Conservation (phyloP, 1,140 invertebrate genomes). For the Ectropis grisescens region DNA sequence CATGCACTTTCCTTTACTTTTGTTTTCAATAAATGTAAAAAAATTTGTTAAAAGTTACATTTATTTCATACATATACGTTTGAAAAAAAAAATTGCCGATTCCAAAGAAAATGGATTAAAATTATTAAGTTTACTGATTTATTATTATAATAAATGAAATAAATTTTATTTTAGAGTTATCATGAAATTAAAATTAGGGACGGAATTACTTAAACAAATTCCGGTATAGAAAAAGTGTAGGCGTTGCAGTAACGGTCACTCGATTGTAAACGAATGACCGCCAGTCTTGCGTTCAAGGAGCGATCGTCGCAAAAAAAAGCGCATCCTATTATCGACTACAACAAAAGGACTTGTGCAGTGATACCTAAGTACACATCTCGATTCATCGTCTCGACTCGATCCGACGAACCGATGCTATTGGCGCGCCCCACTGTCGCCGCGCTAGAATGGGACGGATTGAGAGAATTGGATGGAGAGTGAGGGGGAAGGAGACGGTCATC, state of each 20-base stretch:
- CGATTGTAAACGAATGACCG: constrained; percentile 36
- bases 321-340: constrained; percentile 70
- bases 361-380: constrained; percentile 69
- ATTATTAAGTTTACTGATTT: too few species aligned
- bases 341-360: constrained; percentile 67
- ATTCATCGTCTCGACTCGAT: constrained; percentile 68
- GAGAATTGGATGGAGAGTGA: constrained; percentile 23
- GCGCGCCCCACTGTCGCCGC: constrained; percentile 64
- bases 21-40: too few species aligned
- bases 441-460: constrained; percentile 36
- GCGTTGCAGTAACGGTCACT: too few species aligned
- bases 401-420: constrained; percentile 62
- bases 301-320: constrained; percentile 59
- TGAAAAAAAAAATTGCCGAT: too few species aligned
- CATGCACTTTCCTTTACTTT: constrained; percentile 42
- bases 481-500: constrained; percentile 57
- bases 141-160: too few species aligned
- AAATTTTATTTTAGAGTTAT: too few species aligned
- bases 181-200: too few species aligned
- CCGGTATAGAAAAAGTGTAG: too few species aligned
- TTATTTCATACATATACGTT: too few species aligned
- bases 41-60: too few species aligned
- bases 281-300: constrained; percentile 24
- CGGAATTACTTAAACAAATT: too few species aligned
- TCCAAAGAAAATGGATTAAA: too few species aligned